A percentile compares a stretch with the other conserved stretches of the same genome.
Conservation (phyloP, 2,888 invertebrate species). For the Pterostichus madidus region DNA sequence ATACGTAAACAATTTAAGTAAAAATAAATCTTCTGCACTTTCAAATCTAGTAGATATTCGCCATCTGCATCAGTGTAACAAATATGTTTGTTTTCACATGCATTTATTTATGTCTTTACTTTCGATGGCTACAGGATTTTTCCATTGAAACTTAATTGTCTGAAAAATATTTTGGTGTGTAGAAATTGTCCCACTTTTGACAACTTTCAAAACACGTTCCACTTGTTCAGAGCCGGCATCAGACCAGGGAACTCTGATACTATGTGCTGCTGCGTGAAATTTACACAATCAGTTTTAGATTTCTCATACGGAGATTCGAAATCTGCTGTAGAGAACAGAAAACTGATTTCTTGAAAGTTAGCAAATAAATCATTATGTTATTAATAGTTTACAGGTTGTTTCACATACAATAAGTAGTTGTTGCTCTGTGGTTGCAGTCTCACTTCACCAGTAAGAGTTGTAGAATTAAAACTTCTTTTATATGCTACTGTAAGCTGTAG, state of each 20-base stretch:
- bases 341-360: too few relatives aligned
- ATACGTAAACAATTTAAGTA: not conserved
- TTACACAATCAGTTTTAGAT: conserved; percentile 18
- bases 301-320: conserved; percentile 11
- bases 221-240: not conserved
- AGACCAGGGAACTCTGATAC: not conserved
- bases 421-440: too few relatives aligned
- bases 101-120: conserved; percentile 1
- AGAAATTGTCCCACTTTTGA: conserved; percentile 48
- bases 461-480: too few relatives aligned
- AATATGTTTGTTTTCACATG: too few relatives aligned
- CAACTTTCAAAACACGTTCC: conserved; percentile 48
- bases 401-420: too few relatives aligned
- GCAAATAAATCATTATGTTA: too few relatives aligned
- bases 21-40: not conserved
- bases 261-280: not conserved
- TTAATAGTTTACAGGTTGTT: too few relatives aligned
- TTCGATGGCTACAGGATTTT: conserved; percentile 15
- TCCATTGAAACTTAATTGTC: conserved; percentile 23
- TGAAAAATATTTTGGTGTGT: conserved; percentile 44
- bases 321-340: too few relatives aligned
- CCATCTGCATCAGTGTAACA: too few relatives aligned
- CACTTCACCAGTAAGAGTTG: too few relatives aligned
- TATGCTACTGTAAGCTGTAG: too few relatives aligned
- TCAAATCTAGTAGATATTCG: too few relatives aligned